phyloP scores from a whole-genome alignment of 92 coral and sea anemone species.

The Phenganax marumi region DNA sequence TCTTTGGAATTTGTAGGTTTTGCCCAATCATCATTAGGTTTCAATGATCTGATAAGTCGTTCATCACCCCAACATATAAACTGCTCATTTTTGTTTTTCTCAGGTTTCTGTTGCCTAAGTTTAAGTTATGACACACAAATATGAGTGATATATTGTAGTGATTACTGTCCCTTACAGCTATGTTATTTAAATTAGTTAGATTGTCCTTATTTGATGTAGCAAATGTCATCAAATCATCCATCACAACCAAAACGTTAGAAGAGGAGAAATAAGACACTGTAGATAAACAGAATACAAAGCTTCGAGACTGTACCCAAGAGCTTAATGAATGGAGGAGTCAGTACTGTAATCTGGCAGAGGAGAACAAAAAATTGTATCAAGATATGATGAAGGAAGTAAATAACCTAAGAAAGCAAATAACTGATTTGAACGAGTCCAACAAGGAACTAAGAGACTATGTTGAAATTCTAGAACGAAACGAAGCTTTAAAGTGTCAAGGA shows the following conservation, averaged over 20 bases:
- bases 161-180: neutral
- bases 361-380: slow-evolving; percentile 9
- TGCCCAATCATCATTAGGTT: too few relatives aligned
- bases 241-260: neutral
- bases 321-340: neutral
- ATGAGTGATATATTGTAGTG: too few relatives aligned
- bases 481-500: slow-evolving; percentile 30
- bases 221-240: neutral
- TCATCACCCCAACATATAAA: too few relatives aligned
- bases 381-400: neutral
- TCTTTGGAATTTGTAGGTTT: too few relatives aligned
- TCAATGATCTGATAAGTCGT: too few relatives aligned
- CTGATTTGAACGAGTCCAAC: slow-evolving; percentile 8
- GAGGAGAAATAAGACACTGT: slow-evolving; percentile 48
- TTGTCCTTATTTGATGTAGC: neutral
- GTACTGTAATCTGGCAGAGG: neutral
- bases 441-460: slow-evolving; percentile 3
- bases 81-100: too few relatives aligned
- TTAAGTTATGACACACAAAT: too few relatives aligned
- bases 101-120: too few relatives aligned
- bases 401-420: neutral
- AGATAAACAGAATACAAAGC: slow-evolving; percentile 10
- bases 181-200: too few relatives aligned
- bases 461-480: neutral
- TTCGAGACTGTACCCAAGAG: neutral